These are phyloP conservation scores for Amorpha juglandis DNA, from an alignment of 2,888 invertebrate species.

Conservation along the genomic window DNA sequence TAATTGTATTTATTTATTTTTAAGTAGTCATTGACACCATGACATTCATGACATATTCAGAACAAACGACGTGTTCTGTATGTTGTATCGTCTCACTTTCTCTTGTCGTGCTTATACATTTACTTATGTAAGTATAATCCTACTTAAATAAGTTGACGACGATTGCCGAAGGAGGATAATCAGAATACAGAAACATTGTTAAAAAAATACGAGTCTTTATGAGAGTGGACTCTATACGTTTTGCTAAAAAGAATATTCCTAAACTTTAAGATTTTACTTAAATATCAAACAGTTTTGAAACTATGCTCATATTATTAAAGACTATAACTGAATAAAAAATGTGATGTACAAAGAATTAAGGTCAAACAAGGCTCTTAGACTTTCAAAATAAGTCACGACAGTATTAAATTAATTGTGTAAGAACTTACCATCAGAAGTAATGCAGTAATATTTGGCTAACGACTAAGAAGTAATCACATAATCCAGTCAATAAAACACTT, in stretches of 20 bases:
- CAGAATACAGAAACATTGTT: no score
- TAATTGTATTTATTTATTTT: no score
- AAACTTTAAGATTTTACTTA: background rate
- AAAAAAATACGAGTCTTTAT: no score
- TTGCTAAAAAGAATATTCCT: background rate
- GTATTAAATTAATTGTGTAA: background rate
- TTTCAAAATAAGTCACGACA: background rate
- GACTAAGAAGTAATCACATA: background rate
- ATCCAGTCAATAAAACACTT: slow-evolving; percentile 13
- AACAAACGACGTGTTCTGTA: no score
- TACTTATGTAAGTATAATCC: no score
- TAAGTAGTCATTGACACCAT: no score
- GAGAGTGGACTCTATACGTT: no score
- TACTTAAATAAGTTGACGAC: no score
- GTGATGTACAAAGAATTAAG: background rate
- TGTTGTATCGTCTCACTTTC: background rate
- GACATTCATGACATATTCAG: no score
- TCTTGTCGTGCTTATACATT: background rate
- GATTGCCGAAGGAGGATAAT: no score
- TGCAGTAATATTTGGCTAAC: background rate
- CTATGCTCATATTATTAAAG: background rate
- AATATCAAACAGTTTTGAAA: background rate
- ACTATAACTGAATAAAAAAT: no score
- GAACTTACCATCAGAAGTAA: background rate
- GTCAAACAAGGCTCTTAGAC: background rate